These are phyloP conservation scores for Scarus forsteni DNA, from an alignment of 2,797 vertebrate genomes.

Conservation along the genomic window DNA sequence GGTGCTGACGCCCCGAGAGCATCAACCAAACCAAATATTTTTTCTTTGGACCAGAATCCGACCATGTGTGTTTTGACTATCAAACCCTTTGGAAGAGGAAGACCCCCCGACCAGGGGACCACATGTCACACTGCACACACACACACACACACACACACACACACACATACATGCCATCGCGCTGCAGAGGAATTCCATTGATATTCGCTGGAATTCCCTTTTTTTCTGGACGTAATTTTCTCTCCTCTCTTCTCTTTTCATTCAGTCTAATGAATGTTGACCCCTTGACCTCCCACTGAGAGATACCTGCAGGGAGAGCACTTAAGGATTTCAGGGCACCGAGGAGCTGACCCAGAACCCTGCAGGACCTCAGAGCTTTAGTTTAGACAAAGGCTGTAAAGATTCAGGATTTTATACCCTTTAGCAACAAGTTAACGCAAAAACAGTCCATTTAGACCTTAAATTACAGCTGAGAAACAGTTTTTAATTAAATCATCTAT, in stretches of 20 bases:
- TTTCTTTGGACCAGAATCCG: slow-evolving; percentile 18
- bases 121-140: slow-evolving; percentile 1
- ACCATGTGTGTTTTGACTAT: slow-evolving; percentile 46
- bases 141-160: slow-evolving; percentile 24
- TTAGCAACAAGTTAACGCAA: too few relatives aligned
- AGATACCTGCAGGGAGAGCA: slow-evolving; percentile 32
- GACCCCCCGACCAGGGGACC: slow-evolving; percentile 16
- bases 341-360: slow-evolving; percentile 3
- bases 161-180: slow-evolving; percentile 16
- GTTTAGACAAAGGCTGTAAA: background rate
- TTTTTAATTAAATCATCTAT: too few relatives aligned
- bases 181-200: slow-evolving; percentile 58
- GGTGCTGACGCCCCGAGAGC: slow-evolving; percentile 26
- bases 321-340: slow-evolving; percentile 3
- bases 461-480: too few relatives aligned
- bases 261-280: slow-evolving; percentile 54
- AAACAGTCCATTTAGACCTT: too few relatives aligned
- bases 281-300: slow-evolving; percentile 35
- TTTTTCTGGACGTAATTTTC: slow-evolving; percentile 23
- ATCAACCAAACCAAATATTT: slow-evolving; percentile 63
- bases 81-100: slow-evolving; percentile 39
- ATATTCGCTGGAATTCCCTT: slow-evolving; percentile 52
- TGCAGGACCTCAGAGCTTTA: background rate
- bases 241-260: slow-evolving; percentile 39
- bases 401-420: too few relatives aligned